Percentiles rank a stretch among this genome's conserved stretches.
phyloP scores from a whole-genome alignment of 2,888 invertebrate genomes.

The Chelonus formosanus region DNA sequence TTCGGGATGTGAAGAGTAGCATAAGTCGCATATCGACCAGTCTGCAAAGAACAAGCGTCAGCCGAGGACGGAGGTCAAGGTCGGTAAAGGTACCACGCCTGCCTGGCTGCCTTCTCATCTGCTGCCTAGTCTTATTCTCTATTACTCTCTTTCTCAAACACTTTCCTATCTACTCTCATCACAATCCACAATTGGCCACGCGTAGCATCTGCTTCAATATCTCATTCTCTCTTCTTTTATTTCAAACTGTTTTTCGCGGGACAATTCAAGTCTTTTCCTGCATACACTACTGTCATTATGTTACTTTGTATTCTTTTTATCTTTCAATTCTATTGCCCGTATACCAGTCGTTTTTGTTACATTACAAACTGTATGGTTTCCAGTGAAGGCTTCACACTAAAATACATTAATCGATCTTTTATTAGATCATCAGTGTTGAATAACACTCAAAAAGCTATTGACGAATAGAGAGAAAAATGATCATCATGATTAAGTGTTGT shows the following conservation, averaged over 20 bases:
- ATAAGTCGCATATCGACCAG: slow-evolving; percentile 57
- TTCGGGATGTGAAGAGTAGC: slow-evolving; percentile 26
- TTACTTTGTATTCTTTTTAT: not conserved
- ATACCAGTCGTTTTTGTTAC: not conserved
- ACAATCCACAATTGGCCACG: slow-evolving; percentile 27
- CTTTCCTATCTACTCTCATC: slow-evolving; percentile 10
- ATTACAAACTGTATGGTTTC: too few species aligned
- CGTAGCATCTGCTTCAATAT: slow-evolving; percentile 30
- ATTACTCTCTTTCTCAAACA: slow-evolving; percentile 21
- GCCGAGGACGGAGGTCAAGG: slow-evolving; percentile 63
- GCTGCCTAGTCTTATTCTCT: slow-evolving; percentile 16
- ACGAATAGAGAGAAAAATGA: too few species aligned
- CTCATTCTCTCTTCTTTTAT: not conserved
- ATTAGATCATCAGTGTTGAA: too few species aligned
- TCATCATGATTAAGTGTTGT: too few species aligned
- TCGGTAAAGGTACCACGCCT: slow-evolving; percentile 50
- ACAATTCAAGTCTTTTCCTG: slow-evolving; percentile 14
- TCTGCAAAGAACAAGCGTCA: slow-evolving; percentile 56
- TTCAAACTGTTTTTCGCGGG: slow-evolving; percentile 14
- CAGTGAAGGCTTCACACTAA: too few species aligned
- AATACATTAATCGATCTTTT: too few species aligned
- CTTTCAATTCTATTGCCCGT: not conserved
- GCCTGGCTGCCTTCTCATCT: slow-evolving; percentile 32
- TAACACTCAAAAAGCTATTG: too few species aligned
- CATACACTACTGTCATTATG: not conserved